A percentile compares a stretch with the other conserved stretches of the same genome.
Conservation (phyloP, 1,140 invertebrate genomes). For the Brachionus asplanchnoidis region DNA sequence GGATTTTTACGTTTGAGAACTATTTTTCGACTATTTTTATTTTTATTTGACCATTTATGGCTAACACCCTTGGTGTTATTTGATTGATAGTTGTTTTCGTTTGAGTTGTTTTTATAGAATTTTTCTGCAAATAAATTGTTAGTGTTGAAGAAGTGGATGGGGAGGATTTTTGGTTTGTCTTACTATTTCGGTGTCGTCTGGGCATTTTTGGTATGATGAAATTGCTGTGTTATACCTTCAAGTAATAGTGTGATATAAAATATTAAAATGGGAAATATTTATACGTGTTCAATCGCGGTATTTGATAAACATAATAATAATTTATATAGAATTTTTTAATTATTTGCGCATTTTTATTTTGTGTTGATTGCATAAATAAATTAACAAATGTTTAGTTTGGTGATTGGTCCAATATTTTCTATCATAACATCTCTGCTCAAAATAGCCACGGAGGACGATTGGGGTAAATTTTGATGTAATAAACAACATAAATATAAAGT, state of each 20-base stretch:
- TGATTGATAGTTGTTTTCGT: background rate
- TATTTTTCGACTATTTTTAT: background rate
- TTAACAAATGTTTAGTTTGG: too few relatives aligned
- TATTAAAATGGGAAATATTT: background rate
- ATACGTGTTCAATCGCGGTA: background rate
- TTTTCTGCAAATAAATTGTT: background rate
- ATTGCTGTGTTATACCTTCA: background rate
- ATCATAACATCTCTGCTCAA: too few relatives aligned
- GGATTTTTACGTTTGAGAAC: background rate
- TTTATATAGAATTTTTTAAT: too few relatives aligned
- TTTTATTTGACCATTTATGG: background rate
- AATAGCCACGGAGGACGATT: too few relatives aligned
- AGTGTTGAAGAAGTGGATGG: background rate
- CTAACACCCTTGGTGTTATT: background rate
- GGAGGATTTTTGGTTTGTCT: background rate
- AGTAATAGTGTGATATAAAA: background rate
- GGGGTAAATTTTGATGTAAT: too few relatives aligned
- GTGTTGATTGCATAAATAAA: too few relatives aligned
- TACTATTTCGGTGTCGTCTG: background rate
- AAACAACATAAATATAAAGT: too few relatives aligned
- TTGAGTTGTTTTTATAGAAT: background rate
- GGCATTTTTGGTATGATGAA: constrained; percentile 10
- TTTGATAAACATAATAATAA: too few relatives aligned
- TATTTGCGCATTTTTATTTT: too few relatives aligned
- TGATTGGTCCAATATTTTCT: too few relatives aligned